Percentiles rank a stretch among this genome's conserved stretches.
Conservation (phyloP, 2,113 vertebrate species). For the Lucifuga dentata region DNA sequence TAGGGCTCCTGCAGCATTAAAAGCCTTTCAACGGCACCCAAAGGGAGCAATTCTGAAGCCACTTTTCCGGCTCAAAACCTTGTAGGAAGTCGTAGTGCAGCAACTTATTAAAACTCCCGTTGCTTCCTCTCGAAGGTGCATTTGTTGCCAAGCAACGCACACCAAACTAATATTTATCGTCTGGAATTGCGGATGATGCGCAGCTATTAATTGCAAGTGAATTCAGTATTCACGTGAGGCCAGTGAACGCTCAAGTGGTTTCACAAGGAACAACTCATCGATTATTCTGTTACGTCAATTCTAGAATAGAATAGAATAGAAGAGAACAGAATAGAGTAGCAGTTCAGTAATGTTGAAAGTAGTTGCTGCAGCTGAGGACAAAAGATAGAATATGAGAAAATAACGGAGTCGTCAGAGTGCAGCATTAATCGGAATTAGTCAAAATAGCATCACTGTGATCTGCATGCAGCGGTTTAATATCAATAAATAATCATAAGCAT, state of each 20-base stretch:
- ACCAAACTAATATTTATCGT: slow-evolving; percentile 1
- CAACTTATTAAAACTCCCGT: slow-evolving; percentile 14
- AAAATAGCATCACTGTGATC: slow-evolving; percentile 29
- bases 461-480: slow-evolving; percentile 57
- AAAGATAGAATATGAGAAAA: neutral
- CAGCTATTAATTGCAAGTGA: neutral
- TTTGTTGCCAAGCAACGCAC: slow-evolving; percentile 33
- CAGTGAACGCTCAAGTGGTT: slow-evolving; percentile 16
- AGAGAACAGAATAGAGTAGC: neutral
- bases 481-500: slow-evolving; percentile 71
- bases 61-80: slow-evolving; percentile 7
- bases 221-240: slow-evolving; percentile 1
- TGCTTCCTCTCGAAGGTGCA: neutral
- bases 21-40: slow-evolving; percentile 31
- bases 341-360: neutral
- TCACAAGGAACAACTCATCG: slow-evolving; percentile 28
- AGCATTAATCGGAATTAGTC: slow-evolving; percentile 11
- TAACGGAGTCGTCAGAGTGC: slow-evolving; percentile 25
- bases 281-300: slow-evolving; percentile 49
- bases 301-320: too few relatives aligned
- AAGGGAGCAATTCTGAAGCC: slow-evolving; percentile 26
- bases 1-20: slow-evolving; percentile 12
- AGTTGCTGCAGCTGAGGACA: neutral
- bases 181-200: slow-evolving; percentile 14
- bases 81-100: neutral